These are phyloP conservation scores for Dasyurus viverrinus DNA, from an alignment of 2,113 vertebrate species.

Conservation along the genomic window DNA sequence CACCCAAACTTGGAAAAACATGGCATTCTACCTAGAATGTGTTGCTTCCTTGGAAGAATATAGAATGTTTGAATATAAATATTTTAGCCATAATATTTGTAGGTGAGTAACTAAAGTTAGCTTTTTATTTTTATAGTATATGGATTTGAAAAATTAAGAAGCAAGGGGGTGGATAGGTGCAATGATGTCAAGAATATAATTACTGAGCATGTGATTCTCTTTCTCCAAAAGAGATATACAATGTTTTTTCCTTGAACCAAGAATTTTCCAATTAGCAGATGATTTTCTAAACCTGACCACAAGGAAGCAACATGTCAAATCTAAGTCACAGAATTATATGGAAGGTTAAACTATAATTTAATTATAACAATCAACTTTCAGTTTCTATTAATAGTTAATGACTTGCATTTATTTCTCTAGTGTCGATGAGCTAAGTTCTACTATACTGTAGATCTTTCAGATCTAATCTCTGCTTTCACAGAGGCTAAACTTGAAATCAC, in stretches of 20 bases:
- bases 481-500: slow-evolving; percentile 42
- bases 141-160: slow-evolving; percentile 29
- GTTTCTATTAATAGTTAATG: slow-evolving; percentile 75
- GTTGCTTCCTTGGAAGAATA: neutral
- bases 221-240: neutral
- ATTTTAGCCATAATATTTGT: neutral
- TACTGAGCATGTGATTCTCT: neutral
- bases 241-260: slow-evolving; percentile 11
- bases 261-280: slow-evolving; percentile 52
- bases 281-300: slow-evolving; percentile 70
- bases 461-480: slow-evolving; percentile 61
- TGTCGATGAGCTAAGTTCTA: slow-evolving; percentile 54
- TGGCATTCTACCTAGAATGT: neutral
- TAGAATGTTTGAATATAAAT: slow-evolving; percentile 12
- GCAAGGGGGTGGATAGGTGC: neutral
- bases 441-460: slow-evolving; percentile 58
- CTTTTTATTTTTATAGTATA: slow-evolving; percentile 27
- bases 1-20: neutral
- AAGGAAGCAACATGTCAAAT: slow-evolving; percentile 68
- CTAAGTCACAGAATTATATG: slow-evolving; percentile 55
- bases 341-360: slow-evolving; percentile 70
- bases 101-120: neutral
- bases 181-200: neutral
- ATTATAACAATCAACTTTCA: slow-evolving; percentile 68
- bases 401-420: slow-evolving; percentile 70